phyloP scores from a whole-genome alignment of 2,113 vertebrate genomes.

The Eudorcas thomsonii region DNA sequence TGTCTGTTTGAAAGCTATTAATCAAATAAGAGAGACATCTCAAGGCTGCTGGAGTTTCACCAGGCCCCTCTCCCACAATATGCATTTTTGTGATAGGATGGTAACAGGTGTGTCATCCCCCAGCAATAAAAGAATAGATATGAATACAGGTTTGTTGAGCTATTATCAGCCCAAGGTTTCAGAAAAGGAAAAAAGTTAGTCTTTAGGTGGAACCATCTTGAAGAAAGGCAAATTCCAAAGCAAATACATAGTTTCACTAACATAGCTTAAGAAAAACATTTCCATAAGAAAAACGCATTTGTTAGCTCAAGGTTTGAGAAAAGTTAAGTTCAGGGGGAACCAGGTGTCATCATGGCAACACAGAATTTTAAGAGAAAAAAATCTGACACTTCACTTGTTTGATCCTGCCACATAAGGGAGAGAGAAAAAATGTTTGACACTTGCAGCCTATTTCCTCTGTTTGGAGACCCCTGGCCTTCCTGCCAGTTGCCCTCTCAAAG shows the following conservation, averaged over 20 bases:
- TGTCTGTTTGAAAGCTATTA: not conserved
- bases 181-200: not conserved
- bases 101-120: not conserved
- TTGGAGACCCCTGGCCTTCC: not conserved
- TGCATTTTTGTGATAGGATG: not conserved
- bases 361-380: not conserved
- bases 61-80: not conserved
- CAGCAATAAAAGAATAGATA: not conserved
- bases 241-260: not conserved
- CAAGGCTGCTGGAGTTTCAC: not conserved
- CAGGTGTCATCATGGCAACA: not conserved
- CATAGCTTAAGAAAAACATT: not conserved
- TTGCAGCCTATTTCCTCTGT: not conserved
- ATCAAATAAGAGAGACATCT: not conserved
- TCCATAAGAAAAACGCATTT: not conserved
- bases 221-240: not conserved
- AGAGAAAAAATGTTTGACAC: not conserved
- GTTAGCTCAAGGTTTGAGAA: not conserved
- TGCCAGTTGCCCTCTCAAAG: not conserved
- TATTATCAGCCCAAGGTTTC: not conserved
- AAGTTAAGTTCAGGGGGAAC: not conserved
- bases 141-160: not conserved
- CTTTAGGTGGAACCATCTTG: not conserved
- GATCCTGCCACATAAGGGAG: not conserved
- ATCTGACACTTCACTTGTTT: not conserved